Percentiles rank a stretch among this genome's conserved stretches.
These are phyloP conservation scores for Tragelaphus eurycerus DNA, from an alignment of 2,797 vertebrate species.

Conservation along the genomic window DNA sequence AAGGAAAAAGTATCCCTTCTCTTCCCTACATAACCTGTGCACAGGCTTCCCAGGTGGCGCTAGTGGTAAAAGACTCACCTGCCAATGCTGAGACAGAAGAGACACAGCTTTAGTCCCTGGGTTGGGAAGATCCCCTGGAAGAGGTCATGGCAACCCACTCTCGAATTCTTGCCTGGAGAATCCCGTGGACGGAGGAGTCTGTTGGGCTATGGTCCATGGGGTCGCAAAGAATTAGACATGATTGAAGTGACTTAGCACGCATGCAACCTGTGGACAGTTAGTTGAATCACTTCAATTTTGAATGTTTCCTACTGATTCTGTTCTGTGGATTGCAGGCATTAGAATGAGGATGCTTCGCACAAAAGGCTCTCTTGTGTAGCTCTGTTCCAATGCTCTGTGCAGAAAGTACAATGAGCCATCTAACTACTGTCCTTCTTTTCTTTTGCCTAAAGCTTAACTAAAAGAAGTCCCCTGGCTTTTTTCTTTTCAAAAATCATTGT, in stretches of 20 bases:
- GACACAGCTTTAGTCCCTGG: not conserved
- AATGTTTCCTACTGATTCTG: not conserved
- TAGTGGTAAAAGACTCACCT: not conserved
- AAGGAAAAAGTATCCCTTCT: not conserved
- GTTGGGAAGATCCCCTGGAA: not conserved
- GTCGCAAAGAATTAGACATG: not conserved
- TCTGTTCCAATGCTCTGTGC: not conserved
- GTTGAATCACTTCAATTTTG: not conserved
- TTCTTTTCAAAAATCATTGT: not conserved
- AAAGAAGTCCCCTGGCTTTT: not conserved
- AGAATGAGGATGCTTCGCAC: not conserved
- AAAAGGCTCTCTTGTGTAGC: not conserved
- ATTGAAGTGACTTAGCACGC: not conserved
- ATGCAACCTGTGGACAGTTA: not conserved
- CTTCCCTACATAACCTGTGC: not conserved
- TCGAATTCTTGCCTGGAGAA: not conserved
- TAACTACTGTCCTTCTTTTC: not conserved
- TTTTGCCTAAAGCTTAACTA: not conserved
- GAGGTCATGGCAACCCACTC: not conserved
- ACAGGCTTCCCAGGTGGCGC: not conserved
- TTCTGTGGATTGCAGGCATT: not conserved
- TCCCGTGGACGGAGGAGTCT: not conserved
- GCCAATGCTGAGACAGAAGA: not conserved
- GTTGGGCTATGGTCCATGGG: not conserved
- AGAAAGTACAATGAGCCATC: not conserved